Base-by-base conservation (phyloP, 2,888 invertebrate species). In the Tachina fera region DNA sequence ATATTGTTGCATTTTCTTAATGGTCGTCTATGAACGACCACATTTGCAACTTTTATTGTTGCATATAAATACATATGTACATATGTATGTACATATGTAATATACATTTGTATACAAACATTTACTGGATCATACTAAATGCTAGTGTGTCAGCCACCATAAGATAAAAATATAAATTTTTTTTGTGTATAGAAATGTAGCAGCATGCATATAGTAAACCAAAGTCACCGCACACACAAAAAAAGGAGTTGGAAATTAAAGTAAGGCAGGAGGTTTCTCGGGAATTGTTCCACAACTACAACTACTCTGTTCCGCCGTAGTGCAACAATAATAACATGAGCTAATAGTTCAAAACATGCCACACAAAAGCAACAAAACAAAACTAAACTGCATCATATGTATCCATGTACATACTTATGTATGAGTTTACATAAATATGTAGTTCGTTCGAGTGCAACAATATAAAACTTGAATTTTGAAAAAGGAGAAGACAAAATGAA, bases 221-320 rank as follows among this genome's bases (percentile, higher is more conserved):
- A 83, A 78, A 67, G 76, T 11, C 75, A 56, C 5, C 5, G 31
- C 31, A 68, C 14, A 51, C 56, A 58, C 41, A 19, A 78, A 81
- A 79, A 70, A 90, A 91, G 91, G 90, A 91, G 90, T 88, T 84
- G 89, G 88, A 89, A 91, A 90, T 89, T 90, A 89, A 92, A 92
- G 92, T 92, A 92, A 92, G 92, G 92, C 92, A 92, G 92, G 92
- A 92, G 92, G 92, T 92, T 91, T 91, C 90, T 91, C 90, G 91
- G 89, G 83, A 89, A 89, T 81, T 83, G 83, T 85, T 81, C 78
- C 76, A 86, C 83, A 89, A 88, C 89, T 88, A 87, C 88, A 87
- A 87, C 75, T 84, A 82, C 80, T n/a, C n/a, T 83, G 78, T 65
- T 65, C 58, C 65, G 22, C 58, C 65, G 16, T 31, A 39, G 56